Evolutionary conservation across 2,888 invertebrate genomes (phyloP).

Genomic region (Crematogaster levior): DNA sequence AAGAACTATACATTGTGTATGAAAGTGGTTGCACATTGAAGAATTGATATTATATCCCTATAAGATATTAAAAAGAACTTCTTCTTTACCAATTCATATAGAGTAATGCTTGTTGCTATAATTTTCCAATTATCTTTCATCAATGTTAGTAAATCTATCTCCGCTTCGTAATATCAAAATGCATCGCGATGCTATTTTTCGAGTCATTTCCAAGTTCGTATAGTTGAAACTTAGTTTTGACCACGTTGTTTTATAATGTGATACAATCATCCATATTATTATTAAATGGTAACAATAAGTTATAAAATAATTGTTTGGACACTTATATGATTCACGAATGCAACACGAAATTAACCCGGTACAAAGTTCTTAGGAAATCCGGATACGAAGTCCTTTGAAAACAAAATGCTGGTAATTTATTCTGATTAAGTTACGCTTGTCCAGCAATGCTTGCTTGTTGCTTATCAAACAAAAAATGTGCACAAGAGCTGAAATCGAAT

Average conservation of each 20-base stretch:
- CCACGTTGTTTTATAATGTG: not conserved
- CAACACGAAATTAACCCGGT: not conserved
- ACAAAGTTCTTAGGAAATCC: not conserved
- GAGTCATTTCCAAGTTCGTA: not conserved
- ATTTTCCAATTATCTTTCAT: not conserved
- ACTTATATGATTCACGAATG: not conserved
- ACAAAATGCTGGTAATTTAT: slow-evolving; percentile 10
- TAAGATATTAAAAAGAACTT: not conserved
- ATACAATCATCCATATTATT: not conserved
- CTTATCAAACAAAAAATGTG: slow-evolving; percentile 42
- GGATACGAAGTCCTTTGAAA: not conserved
- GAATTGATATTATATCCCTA: not conserved
- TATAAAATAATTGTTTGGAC: not conserved
- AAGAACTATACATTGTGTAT: slow-evolving; percentile 24
- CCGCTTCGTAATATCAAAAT: not conserved
- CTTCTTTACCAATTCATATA: not conserved
- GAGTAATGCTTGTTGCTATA: not conserved
- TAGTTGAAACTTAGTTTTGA: not conserved
- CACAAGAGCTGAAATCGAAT: slow-evolving; percentile 38
- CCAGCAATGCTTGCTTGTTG: slow-evolving; percentile 20
- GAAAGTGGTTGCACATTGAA: not conserved
- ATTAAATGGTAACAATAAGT: not conserved
- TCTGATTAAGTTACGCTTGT: slow-evolving; percentile 21
- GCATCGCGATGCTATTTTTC: not conserved
- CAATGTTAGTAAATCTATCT: not conserved